phyloP scores from a whole-genome alignment of 2,888 invertebrate species.

The Agriopis aurantiaria region DNA sequence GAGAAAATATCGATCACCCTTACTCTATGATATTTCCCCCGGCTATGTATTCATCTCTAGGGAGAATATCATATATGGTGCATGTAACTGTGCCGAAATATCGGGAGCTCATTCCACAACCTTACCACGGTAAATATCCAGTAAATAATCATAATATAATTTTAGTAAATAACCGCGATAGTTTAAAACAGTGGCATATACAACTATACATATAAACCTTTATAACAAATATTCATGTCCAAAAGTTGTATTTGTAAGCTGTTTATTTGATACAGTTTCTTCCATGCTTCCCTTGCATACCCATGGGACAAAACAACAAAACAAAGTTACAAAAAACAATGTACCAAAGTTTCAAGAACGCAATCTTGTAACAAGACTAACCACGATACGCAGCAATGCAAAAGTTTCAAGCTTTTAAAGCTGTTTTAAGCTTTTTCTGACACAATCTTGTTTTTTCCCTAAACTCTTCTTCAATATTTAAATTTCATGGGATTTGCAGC shows the following conservation, averaged over 20 bases:
- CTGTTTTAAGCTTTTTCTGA: slow-evolving; percentile 10
- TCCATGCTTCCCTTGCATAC: not conserved
- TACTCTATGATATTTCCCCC: not conserved
- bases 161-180: too few relatives aligned
- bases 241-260: too few relatives aligned
- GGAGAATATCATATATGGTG: too few relatives aligned
- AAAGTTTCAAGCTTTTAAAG: slow-evolving; percentile 3
- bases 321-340: not conserved
- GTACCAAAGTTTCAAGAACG: not conserved
- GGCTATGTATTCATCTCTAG: too few relatives aligned
- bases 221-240: too few relatives aligned
- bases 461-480: slow-evolving; percentile 5
- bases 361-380: not conserved
- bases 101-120: too few relatives aligned
- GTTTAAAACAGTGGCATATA: too few relatives aligned
- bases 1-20: not conserved
- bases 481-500: not conserved
- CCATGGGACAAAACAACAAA: not conserved
- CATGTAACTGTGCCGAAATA: too few relatives aligned
- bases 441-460: slow-evolving; percentile 10
- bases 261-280: not conserved
- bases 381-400: too few relatives aligned
- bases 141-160: too few relatives aligned
- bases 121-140: too few relatives aligned
- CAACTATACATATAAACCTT: too few relatives aligned